These are phyloP conservation scores for Phalacrocorax aristotelis DNA, from an alignment of 2,113 vertebrate species.

Conservation along the genomic window DNA sequence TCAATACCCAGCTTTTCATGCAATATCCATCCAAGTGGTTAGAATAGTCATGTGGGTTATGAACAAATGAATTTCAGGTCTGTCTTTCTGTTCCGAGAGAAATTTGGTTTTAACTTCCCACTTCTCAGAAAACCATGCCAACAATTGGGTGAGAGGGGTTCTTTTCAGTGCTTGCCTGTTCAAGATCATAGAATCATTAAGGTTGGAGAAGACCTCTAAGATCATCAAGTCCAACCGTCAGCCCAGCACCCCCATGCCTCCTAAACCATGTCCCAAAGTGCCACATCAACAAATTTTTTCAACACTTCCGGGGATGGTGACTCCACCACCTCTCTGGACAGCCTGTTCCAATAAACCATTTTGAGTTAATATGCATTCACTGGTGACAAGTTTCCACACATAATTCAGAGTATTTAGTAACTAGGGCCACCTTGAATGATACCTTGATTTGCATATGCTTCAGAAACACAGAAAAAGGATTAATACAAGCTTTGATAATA, in stretches of 20 bases:
- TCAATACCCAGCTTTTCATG: not conserved
- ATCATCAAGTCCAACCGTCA: too few relatives aligned
- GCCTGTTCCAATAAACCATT: not conserved
- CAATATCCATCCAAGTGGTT: not conserved
- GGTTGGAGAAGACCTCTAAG: too few relatives aligned
- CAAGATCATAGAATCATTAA: not conserved
- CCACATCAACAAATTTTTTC: too few relatives aligned
- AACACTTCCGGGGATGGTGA: too few relatives aligned
- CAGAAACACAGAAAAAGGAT: not conserved
- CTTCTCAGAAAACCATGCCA: not conserved
- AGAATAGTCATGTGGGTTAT: not conserved
- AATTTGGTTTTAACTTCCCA: not conserved
- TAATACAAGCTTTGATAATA: not conserved
- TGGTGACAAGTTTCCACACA: not conserved
- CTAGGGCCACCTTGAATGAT: not conserved
- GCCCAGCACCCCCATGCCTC: too few relatives aligned
- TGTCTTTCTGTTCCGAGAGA: not conserved
- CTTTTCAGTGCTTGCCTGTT: not conserved
- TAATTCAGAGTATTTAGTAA: not conserved
- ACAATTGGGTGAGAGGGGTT: rapidly evolving
- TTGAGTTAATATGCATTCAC: not conserved
- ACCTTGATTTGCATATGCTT: not conserved
- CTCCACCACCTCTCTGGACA: too few relatives aligned
- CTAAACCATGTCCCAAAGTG: too few relatives aligned
- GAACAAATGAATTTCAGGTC: not conserved